These are phyloP conservation scores for Halichoerus grypus DNA, from an alignment of 2,113 vertebrate species.

Conservation along the genomic window DNA sequence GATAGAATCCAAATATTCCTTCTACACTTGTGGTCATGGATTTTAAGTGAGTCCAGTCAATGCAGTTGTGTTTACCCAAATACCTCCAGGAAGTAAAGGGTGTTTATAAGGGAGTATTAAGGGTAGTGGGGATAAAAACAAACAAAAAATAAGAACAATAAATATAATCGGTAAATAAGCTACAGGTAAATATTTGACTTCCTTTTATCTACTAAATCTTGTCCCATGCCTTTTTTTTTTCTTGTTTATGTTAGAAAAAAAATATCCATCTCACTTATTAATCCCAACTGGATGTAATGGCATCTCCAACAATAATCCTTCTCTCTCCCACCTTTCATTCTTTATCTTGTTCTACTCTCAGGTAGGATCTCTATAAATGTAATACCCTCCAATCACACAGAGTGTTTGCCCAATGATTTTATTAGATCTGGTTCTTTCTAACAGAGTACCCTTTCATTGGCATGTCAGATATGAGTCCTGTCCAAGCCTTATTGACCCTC, in stretches of 20 bases:
- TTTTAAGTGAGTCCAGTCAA: neutral
- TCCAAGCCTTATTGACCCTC: neutral
- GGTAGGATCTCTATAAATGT: neutral
- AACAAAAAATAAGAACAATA: neutral
- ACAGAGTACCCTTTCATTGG: neutral
- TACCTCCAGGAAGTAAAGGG: neutral
- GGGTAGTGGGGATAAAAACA: neutral
- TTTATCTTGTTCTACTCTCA: neutral
- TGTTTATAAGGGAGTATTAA: neutral
- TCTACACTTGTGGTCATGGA: neutral
- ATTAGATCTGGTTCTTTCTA: conserved; percentile 1
- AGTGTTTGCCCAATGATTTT: neutral
- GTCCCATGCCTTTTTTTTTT: neutral
- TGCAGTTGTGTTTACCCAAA: neutral
- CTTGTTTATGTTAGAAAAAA: neutral
- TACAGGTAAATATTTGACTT: conserved; percentile 13
- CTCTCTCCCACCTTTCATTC: neutral
- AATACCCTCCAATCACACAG: neutral
- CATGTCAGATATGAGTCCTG: neutral
- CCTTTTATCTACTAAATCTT: conserved; percentile 7
- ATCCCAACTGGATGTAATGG: neutral
- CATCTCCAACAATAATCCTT: neutral
- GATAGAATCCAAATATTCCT: neutral
- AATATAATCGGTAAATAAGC: neutral
- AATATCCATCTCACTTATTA: neutral